Evolutionary conservation across 2,113 vertebrate genomes (phyloP).

Genomic region (Varanus komodoensis): DNA sequence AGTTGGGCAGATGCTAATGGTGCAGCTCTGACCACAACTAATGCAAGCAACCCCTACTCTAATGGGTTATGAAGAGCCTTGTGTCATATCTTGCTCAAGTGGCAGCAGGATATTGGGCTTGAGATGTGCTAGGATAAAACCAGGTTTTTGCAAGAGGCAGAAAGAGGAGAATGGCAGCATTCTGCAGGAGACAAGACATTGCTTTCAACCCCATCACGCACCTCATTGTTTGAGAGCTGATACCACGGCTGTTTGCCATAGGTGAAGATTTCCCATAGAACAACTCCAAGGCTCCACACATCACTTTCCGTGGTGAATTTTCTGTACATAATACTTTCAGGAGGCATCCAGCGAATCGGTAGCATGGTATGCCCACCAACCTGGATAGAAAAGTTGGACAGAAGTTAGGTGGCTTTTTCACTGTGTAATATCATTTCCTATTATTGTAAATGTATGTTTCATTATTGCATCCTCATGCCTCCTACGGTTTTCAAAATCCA

Average conservation of each 20-base stretch:
- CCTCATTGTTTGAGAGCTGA: slow-evolving; percentile 99
- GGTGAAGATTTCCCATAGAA: slow-evolving; percentile 99
- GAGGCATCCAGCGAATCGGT: slow-evolving; percentile 99
- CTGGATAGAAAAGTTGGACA: slow-evolving; percentile 71
- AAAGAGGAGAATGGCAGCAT: background rate
- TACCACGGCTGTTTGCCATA: slow-evolving; percentile 99
- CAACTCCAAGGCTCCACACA: slow-evolving; percentile 98
- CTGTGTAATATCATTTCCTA: background rate
- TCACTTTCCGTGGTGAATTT: slow-evolving; percentile 99
- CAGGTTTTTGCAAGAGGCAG: background rate
- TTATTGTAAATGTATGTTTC: background rate
- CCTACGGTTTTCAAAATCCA: background rate
- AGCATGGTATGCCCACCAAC: slow-evolving; percentile 99
- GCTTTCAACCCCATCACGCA: slow-evolving; percentile 61
- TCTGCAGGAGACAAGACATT: background rate
- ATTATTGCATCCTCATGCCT: background rate
- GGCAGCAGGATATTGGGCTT: background rate
- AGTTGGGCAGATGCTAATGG: no score
- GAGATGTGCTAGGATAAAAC: background rate
- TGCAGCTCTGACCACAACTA: no score
- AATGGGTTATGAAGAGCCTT: background rate
- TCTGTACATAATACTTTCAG: slow-evolving; percentile 99
- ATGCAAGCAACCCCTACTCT: background rate
- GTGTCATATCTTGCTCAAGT: background rate
- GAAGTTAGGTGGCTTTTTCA: background rate